A percentile compares a stretch with the other conserved stretches of the same genome.
These are phyloP conservation scores for Drosophila nr. perissopoda DNA, from an alignment of 2,888 invertebrate species.

Conservation along the genomic window DNA sequence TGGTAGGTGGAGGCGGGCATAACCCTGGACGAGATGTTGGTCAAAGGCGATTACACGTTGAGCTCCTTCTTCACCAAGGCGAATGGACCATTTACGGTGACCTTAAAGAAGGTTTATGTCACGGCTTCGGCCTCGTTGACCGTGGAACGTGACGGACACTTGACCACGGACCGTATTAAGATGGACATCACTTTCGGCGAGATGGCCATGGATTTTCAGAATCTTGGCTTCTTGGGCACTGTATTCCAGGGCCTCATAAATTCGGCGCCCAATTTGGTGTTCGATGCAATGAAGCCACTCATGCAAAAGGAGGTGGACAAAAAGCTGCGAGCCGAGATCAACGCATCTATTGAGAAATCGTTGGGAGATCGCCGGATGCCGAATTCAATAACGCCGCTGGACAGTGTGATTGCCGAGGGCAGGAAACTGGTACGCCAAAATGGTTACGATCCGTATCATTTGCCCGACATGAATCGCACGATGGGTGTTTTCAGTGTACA, in stretches of 20 bases:
- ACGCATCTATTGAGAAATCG: constrained; percentile 89
- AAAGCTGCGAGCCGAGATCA: constrained; percentile 90
- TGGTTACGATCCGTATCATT: constrained; percentile 90
- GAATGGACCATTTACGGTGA: constrained; percentile 91
- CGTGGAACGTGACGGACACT: constrained; percentile 90
- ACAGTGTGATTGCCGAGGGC: constrained; percentile 91
- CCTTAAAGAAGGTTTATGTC: constrained; percentile 89
- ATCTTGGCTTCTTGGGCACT: constrained; percentile 90
- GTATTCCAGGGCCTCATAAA: constrained; percentile 91
- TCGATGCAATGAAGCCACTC: constrained; percentile 94
- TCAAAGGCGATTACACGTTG: constrained; percentile 91
- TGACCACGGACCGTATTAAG: constrained; percentile 91
- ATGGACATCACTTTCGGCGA: constrained; percentile 92
- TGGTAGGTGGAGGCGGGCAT: constrained; percentile 89
- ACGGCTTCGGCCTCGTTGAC: constrained; percentile 89
- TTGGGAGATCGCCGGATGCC: constrained; percentile 90
- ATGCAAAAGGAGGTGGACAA: constrained; percentile 92
- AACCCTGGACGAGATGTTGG: constrained; percentile 89
- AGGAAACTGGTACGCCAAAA: constrained; percentile 88
- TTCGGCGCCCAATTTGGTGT: constrained; percentile 92
- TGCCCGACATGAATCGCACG: constrained; percentile 90
- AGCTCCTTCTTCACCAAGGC: constrained; percentile 89
- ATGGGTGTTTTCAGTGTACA: constrained; percentile 90
- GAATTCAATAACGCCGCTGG: constrained; percentile 93
- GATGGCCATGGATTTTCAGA: constrained; percentile 93